Evolutionary conservation across 2,888 invertebrate species (phyloP).

Genomic region (Oxycera nigricornis): DNA sequence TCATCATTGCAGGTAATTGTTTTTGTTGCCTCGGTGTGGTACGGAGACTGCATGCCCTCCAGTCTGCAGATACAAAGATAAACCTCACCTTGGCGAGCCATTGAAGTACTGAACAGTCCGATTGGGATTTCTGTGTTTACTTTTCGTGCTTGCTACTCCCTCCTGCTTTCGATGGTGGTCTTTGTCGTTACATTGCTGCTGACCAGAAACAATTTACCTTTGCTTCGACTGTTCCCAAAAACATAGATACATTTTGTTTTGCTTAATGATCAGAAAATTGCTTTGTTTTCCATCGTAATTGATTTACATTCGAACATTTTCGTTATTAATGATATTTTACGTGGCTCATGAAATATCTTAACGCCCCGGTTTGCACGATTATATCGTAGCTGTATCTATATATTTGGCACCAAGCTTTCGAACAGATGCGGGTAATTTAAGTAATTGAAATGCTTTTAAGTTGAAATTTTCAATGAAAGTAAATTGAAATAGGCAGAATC

Average conservation of each 20-base stretch:
- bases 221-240: background rate
- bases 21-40: background rate
- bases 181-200: background rate
- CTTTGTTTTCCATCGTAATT: constrained; percentile 45
- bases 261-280: constrained; percentile 45
- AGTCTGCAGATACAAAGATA: too few species aligned
- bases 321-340: constrained; percentile 46
- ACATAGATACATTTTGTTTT: constrained; percentile 37
- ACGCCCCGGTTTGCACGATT: background rate
- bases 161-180: background rate
- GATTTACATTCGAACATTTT: constrained; percentile 45
- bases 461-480: background rate
- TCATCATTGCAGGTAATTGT: constrained; percentile 1
- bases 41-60: background rate
- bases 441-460: constrained; percentile 5
- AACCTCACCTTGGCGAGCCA: background rate
- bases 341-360: constrained; percentile 23
- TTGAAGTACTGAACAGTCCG: background rate
- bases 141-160: too few species aligned
- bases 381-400: background rate
- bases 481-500: too few species aligned
- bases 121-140: background rate
- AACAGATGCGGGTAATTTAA: background rate
- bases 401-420: too few species aligned
- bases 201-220: background rate